Conservation (phyloP, 2,113 vertebrate species). For the Laticauda colubrina region DNA sequence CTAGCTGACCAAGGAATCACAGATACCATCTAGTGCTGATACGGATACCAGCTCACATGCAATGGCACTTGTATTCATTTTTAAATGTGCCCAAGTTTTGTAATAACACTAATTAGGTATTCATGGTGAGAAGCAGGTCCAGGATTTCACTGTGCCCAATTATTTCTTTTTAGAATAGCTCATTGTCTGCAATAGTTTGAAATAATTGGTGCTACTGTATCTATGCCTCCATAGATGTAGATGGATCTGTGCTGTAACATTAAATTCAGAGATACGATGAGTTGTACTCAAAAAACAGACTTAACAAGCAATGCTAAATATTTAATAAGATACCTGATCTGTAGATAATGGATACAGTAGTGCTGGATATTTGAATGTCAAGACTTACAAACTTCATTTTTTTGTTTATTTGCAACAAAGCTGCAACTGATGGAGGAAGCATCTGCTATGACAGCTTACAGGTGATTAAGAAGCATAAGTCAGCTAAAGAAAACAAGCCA, state of each 20-base stretch:
- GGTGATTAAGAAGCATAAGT: constrained; percentile 22
- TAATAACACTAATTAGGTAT: not conserved
- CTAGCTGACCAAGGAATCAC: not conserved
- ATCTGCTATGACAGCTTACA: constrained; percentile 29
- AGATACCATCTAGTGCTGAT: not conserved
- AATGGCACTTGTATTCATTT: not conserved
- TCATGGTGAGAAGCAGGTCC: not conserved
- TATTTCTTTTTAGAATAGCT: not conserved
- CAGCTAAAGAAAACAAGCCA: constrained; percentile 24
- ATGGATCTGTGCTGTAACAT: constrained; percentile 24
- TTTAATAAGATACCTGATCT: not conserved
- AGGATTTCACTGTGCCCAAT: not conserved
- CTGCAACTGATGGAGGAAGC: not conserved
- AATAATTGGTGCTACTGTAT: not conserved
- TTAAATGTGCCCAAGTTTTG: not conserved
- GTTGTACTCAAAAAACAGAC: not conserved
- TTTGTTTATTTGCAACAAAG: constrained; percentile 7
- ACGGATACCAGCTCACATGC: rapidly evolving
- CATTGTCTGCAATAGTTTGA: not conserved
- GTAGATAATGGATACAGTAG: not conserved
- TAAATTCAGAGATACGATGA: not conserved
- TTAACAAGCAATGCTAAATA: not conserved
- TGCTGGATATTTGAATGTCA: constrained; percentile 19
- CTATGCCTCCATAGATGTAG: too few species aligned
- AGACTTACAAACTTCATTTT: constrained; percentile 13